Evolutionary conservation across 2,888 invertebrate genomes (phyloP).

Genomic region (Ashinkailepas kermadecensis): DNA sequence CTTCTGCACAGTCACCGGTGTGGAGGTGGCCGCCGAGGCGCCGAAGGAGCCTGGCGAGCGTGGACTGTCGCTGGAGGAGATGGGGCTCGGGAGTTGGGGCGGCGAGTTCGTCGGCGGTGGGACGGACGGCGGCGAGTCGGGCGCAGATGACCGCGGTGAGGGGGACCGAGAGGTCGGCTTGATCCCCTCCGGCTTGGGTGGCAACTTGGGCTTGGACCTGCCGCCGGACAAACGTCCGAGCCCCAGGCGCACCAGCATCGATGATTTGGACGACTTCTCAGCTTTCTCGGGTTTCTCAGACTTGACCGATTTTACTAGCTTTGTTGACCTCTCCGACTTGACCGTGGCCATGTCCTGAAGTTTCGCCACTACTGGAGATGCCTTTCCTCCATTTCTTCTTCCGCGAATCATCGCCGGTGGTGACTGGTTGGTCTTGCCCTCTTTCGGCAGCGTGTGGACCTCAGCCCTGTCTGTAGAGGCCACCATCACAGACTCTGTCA

Average conservation of each 20-base stretch:
- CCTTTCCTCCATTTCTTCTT: background rate
- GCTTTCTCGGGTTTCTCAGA: background rate
- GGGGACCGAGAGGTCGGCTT: background rate
- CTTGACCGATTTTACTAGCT: too few relatives aligned
- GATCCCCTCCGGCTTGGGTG: slow-evolving; percentile 24
- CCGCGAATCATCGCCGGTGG: background rate
- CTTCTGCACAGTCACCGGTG: background rate
- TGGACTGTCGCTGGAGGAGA: background rate
- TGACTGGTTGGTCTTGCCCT: too few relatives aligned
- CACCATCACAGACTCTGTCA: too few relatives aligned
- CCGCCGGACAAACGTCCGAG: slow-evolving; percentile 28
- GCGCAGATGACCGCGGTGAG: background rate
- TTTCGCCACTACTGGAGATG: background rate
- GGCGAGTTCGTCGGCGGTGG: background rate
- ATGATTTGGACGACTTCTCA: slow-evolving; percentile 24
- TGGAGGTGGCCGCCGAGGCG: background rate
- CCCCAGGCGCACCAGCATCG: slow-evolving; percentile 25
- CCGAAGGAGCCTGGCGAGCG: background rate
- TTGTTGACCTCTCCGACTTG: too few relatives aligned
- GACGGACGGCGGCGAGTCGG: background rate
- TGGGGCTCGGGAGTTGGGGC: background rate
- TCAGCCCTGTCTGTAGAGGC: too few relatives aligned
- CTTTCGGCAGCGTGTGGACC: too few relatives aligned
- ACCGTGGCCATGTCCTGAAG: background rate
- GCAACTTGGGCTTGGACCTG: slow-evolving; percentile 28